Evolutionary conservation across 2,797 vertebrate genomes (phyloP).

Genomic region (Gallirallus australis): DNA sequence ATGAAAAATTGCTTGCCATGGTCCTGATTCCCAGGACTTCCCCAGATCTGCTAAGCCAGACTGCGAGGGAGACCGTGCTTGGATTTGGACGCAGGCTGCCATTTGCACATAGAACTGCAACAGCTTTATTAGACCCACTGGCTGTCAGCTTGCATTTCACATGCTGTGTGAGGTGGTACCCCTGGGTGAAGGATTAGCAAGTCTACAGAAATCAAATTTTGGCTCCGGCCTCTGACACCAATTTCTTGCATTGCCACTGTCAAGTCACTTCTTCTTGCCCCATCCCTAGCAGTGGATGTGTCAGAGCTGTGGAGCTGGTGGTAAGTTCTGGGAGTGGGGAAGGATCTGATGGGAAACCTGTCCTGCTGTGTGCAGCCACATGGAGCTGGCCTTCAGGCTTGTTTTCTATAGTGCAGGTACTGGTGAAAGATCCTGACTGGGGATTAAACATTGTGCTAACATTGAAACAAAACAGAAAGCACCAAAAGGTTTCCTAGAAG

Average conservation of each 20-base stretch:
- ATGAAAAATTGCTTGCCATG: neutral
- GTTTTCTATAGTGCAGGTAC: neutral
- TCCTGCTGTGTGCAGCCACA: neutral
- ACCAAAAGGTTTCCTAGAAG: neutral
- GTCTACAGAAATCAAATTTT: neutral
- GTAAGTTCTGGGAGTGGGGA: neutral
- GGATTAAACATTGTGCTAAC: neutral
- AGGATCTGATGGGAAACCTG: neutral
- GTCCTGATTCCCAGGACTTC: neutral
- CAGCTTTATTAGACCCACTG: neutral
- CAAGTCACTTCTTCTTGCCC: neutral
- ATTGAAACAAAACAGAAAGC: constrained; percentile 19
- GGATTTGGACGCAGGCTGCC: neutral
- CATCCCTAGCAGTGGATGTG: neutral
- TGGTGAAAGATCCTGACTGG: neutral
- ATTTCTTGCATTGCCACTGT: neutral
- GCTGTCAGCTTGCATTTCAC: neutral
- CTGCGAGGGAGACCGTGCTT: neutral
- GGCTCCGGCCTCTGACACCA: neutral
- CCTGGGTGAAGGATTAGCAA: neutral
- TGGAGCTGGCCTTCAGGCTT: neutral
- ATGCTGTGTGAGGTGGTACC: rapidly evolving
- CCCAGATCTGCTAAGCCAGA: neutral
- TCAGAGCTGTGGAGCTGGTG: neutral
- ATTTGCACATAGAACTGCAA: neutral